These are phyloP conservation scores for Lycorma delicatula DNA, from an alignment of 1,140 invertebrate genomes.

Conservation along the genomic window DNA sequence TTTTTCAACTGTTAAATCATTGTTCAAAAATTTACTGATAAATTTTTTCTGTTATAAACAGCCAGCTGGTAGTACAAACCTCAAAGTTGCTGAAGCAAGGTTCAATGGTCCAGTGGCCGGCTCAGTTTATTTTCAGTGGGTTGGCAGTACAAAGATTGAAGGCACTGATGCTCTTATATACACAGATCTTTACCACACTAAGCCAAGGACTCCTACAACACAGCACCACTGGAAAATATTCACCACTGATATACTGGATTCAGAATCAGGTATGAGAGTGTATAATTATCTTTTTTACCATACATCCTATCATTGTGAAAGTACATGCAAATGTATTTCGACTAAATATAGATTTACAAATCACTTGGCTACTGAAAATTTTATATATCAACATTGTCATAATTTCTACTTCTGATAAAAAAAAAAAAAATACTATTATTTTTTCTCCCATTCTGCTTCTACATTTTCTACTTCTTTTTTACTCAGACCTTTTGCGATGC, in stretches of 20 bases:
- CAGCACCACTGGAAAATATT: slow-evolving; percentile 83
- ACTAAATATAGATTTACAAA: too few relatives aligned
- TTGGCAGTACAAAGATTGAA: slow-evolving; percentile 49
- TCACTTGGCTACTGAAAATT: too few relatives aligned
- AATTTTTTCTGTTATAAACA: slow-evolving; percentile 22
- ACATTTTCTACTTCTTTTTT: too few relatives aligned
- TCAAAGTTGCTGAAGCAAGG: slow-evolving; percentile 71
- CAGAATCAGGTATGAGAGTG: slow-evolving; percentile 56
- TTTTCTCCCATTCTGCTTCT: too few relatives aligned
- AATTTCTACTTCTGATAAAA: too few relatives aligned
- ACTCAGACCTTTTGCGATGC: too few relatives aligned
- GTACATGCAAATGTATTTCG: too few relatives aligned
- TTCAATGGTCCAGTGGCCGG: slow-evolving; percentile 74
- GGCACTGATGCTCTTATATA: slow-evolving; percentile 66
- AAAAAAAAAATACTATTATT: too few relatives aligned
- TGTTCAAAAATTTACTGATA: neutral
- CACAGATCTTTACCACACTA: slow-evolving; percentile 57
- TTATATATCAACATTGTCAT: too few relatives aligned
- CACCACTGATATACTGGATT: slow-evolving; percentile 80
- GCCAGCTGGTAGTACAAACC: slow-evolving; percentile 55
- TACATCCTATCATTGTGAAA: too few relatives aligned
- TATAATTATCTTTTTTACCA: too few relatives aligned
- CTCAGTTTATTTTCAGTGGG: slow-evolving; percentile 71
- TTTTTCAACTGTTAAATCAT: neutral
- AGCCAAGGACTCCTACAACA: slow-evolving; percentile 44